A percentile compares a stretch with the other conserved stretches of the same genome.
phyloP scores from a whole-genome alignment of 2,888 invertebrate genomes.

The Colostygia pectinataria region DNA sequence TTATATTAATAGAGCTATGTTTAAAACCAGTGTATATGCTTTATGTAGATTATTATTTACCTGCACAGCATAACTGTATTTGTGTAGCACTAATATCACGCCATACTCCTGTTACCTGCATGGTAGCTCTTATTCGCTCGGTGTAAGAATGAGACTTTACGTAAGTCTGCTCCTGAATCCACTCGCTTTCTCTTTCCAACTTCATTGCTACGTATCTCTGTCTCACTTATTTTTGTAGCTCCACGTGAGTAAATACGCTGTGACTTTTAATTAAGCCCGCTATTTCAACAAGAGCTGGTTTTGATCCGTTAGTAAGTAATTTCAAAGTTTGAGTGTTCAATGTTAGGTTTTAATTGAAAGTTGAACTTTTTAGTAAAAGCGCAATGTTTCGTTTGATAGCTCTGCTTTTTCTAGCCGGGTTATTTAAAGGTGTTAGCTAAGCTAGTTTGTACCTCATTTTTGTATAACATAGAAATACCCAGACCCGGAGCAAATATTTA shows the following conservation, averaged over 20 bases:
- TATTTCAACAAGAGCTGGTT: constrained; percentile 8
- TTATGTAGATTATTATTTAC: too few relatives aligned
- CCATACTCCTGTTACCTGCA: neutral
- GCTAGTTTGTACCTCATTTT: too few relatives aligned
- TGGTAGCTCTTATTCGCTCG: neutral
- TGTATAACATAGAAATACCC: too few relatives aligned
- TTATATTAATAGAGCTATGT: too few relatives aligned
- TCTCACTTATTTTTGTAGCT: constrained; percentile 17
- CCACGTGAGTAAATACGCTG: neutral
- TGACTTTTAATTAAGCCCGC: constrained; percentile 17
- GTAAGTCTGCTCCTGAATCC: constrained; percentile 24
- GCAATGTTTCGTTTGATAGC: too few relatives aligned
- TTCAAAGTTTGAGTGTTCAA: constrained; percentile 3
- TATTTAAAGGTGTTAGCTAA: too few relatives aligned
- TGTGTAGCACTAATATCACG: too few relatives aligned
- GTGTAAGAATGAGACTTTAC: constrained; percentile 23
- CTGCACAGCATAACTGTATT: constrained; percentile 1
- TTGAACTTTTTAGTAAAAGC: neutral
- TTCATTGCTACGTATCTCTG: constrained; percentile 5
- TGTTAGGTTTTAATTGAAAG: neutral
- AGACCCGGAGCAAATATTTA: too few relatives aligned
- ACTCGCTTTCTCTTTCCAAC: constrained; percentile 15
- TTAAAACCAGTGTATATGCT: too few relatives aligned
- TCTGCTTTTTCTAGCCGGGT: too few relatives aligned
- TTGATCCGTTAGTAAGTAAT: constrained; percentile 14